Conservation (phyloP, 1,140 invertebrate genomes). For the Pinna nobilis region DNA sequence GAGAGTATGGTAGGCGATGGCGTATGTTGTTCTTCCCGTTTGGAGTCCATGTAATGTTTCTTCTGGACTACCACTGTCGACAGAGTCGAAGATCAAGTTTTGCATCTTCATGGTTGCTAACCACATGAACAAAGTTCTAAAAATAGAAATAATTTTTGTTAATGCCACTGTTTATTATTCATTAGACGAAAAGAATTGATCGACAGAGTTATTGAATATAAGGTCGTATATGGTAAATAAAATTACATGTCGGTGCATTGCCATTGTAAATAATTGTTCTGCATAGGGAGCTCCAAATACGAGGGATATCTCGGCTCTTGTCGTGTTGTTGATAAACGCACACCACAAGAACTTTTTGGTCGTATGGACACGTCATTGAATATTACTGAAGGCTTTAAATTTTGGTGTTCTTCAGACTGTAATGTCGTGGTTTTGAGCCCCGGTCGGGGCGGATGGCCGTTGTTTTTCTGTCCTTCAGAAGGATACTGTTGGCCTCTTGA, state of each 20-base stretch:
- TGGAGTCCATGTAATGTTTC: slow-evolving; percentile 28
- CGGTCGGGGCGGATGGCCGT: too few relatives aligned
- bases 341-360: too few relatives aligned
- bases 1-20: slow-evolving; percentile 41
- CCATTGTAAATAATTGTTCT: background rate
- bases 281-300: background rate
- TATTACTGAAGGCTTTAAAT: too few relatives aligned
- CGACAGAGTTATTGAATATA: background rate
- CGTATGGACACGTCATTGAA: too few relatives aligned
- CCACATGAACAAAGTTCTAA: slow-evolving; percentile 35
- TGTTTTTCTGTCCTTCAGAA: too few relatives aligned
- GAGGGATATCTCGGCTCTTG: too few relatives aligned
- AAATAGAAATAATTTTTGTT: background rate
- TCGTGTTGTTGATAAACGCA: too few relatives aligned
- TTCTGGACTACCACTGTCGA: slow-evolving; percentile 32
- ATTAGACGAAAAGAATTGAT: background rate
- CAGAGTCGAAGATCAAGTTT: slow-evolving; percentile 28
- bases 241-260: background rate
- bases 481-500: too few relatives aligned
- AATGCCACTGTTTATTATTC: background rate
- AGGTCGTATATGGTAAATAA: background rate
- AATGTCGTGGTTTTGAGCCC: too few relatives aligned
- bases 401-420: too few relatives aligned
- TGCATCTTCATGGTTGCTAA: slow-evolving; percentile 33
- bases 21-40: slow-evolving; percentile 39